Evolutionary conservation across 2,797 vertebrate genomes (phyloP), one percentile per base, ranked within the genome.

Genomic region (Zalophus californianus): DNA sequence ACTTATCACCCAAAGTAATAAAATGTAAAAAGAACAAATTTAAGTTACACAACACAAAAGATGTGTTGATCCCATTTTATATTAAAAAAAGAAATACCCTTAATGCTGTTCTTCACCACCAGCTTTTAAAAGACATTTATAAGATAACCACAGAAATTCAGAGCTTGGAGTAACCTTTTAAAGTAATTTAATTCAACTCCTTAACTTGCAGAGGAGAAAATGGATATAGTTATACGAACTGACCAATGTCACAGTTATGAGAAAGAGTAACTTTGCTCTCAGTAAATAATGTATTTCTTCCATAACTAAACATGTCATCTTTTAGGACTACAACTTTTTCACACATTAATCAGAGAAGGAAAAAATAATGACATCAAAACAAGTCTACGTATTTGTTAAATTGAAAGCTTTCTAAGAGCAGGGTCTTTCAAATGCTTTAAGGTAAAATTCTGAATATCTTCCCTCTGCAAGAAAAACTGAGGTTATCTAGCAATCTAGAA

Each of bases 1-100:
- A 60, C 7, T 72, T 54, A 54, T 25, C 64, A 92, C 85, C 5
- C 5, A 90, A 9, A 70, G 38, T 77, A 72, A 75, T 78, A 80
- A 90, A 90, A 92, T 44, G 38, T 7, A 72, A 16, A 90, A 96
- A 79, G 18, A 96, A 68, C 90, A 35, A n/a, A 96, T 60, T 75
- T 92, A 80, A 77, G 25, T 87, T 70, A 27, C 38, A 93, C 70
- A 93, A 95, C 23, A 75, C 4, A 62, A 86, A 90, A 93, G 8
- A 41, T 4, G 41, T 1, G 3, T 8, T 29, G 64, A 83, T 29
- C 32, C 60, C 12, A 21, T 60, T 68, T 93, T 88, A 72, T 21
- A 64, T 50, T 78, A 66, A 58, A 84, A 78, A 96, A 93, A 73
- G n/a, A 29, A 87, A 68, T 27, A 92, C 27, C 7, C 12, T 50